Evolutionary conservation across 2,113 vertebrate species (phyloP), one percentile per base, ranked within the genome.

Genomic region (Asarcornis scutulata): DNA sequence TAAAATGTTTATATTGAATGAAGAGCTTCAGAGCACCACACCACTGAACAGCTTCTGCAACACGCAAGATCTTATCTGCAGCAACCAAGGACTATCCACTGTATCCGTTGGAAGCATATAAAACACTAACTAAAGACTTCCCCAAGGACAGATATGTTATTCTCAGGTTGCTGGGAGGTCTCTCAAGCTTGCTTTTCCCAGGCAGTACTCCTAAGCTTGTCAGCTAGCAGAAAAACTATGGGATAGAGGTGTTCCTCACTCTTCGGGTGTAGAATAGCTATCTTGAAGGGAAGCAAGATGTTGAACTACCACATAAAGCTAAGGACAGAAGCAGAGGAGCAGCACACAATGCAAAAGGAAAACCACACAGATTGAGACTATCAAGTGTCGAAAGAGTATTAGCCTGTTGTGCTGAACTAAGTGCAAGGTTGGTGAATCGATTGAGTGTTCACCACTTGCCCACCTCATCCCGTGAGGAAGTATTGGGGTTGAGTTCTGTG

Each of bases 401-500:
- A 64, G 44, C 48, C 73, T 64, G 72, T 78, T 82, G 31, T 66
- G 48, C 77, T 77, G 90, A 59, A 55, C 69, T 32, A 95, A 96
- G 91, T 86, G 59, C 90, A 96, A 94, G 81, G 88, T 93, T 86
- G 53, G 27, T 31, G 31, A n/a, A 88, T 4, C n/a, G 83, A 95
- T 0, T 79, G 25, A 78, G 46, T 10, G 9, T 16, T 84, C 73
- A 76, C 36, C n/a, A 68, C 50, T 56, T 78, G 34, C n/a, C 23
- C n/a, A 34, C 14, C 36, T 78, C 46, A 40, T 81, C 58, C 34
- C 21, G 58, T 17, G 31, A 92, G 80, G 80, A 93, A 93, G 36
- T 71, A 78, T 2, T 77, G 31, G 26, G 32, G 72, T 88, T 44
- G 76, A 90, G 72, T 79, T 81, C 26, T 31, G 56, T 82, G 86